Evolutionary conservation across 2,888 invertebrate species (phyloP).

Genomic region (Proisotoma minuta): DNA sequence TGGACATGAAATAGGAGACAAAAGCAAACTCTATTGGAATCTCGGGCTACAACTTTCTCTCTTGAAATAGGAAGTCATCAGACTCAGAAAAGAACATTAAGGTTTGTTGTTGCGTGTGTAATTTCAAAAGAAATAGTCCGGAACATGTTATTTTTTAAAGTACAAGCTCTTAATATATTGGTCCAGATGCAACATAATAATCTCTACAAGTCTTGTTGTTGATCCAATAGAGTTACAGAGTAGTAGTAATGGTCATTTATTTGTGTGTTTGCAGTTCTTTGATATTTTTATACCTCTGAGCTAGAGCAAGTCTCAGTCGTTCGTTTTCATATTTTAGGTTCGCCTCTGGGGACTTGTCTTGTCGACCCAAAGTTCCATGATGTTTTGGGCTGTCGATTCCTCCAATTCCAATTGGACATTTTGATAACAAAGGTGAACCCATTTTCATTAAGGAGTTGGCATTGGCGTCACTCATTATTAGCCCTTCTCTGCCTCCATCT

Average conservation of each 20-base stretch:
- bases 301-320: conserved; percentile 85
- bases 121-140: conserved; percentile 5
- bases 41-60: too few species aligned
- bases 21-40: too few species aligned
- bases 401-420: conserved; percentile 28
- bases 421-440: conserved; percentile 37
- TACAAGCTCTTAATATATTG: too few species aligned
- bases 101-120: conserved; percentile 1
- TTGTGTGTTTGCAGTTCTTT: too few species aligned
- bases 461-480: conserved; percentile 37
- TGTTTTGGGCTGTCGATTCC: conserved; percentile 62
- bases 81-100: conserved; percentile 3
- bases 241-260: too few species aligned
- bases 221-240: too few species aligned
- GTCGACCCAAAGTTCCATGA: conserved; percentile 51
- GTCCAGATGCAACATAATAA: too few species aligned
- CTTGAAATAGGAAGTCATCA: neutral
- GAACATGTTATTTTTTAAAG: too few species aligned
- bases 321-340: conserved; percentile 97
- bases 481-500: conserved; percentile 13
- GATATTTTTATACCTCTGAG: conserved; percentile 70
- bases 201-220: too few species aligned
- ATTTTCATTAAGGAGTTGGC: conserved; percentile 41
- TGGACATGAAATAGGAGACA: neutral
- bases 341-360: conserved; percentile 61